These are phyloP conservation scores for Clarias laeviceps DNA, from an alignment of 2,797 vertebrate species.

Conservation along the genomic window DNA sequence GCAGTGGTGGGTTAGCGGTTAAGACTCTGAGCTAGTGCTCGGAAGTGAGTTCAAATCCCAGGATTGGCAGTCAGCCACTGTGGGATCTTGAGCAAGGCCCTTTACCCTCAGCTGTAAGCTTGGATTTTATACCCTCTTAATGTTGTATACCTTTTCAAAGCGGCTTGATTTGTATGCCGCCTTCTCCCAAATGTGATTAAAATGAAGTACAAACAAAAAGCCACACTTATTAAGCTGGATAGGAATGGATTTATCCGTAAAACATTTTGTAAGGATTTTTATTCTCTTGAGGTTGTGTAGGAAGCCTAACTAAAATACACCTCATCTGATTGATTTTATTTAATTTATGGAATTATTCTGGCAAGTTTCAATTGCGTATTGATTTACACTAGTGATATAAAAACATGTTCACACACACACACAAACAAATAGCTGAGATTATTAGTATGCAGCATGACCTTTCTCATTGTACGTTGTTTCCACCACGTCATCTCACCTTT, in stretches of 20 bases:
- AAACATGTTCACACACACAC: slow-evolving; percentile 14
- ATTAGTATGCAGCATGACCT: slow-evolving; percentile 40
- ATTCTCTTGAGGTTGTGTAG: not conserved
- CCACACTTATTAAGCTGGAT: not conserved
- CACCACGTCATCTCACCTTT: not conserved
- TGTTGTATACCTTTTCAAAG: not conserved
- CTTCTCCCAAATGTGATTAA: slow-evolving; percentile 3
- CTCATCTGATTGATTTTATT: no score
- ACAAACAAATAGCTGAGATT: slow-evolving; percentile 37
- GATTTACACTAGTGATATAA: not conserved
- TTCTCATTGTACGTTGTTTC: slow-evolving; percentile 28
- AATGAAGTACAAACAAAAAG: not conserved
- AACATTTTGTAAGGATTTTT: not conserved
- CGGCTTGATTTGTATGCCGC: not conserved
- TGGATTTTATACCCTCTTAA: not conserved
- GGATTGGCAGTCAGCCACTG: not conserved
- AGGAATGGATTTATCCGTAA: not conserved
- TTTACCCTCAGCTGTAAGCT: not conserved
- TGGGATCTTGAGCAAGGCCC: not conserved
- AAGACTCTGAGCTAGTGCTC: not conserved
- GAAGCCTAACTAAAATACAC: not conserved
- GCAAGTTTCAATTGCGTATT: no score
- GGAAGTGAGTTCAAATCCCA: not conserved
- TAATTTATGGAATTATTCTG: not conserved
- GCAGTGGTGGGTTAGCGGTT: not conserved